Percentiles rank a stretch among this genome's conserved stretches.
phyloP scores from a whole-genome alignment of 2,797 vertebrate species.

The Graptemys geographica region DNA sequence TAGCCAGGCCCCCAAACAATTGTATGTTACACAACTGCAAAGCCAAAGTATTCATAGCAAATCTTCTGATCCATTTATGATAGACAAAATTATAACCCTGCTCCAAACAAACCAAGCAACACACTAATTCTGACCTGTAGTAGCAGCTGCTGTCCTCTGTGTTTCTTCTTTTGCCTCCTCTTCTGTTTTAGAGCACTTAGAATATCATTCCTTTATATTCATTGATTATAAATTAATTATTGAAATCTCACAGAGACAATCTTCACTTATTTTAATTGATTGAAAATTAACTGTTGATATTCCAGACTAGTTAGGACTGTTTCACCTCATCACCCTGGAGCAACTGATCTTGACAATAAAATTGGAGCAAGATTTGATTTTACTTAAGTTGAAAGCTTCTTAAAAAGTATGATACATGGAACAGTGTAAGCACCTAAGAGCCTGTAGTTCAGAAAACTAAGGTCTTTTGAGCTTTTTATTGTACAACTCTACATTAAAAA shows the following conservation, averaged over 20 bases:
- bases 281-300: conserved; percentile 47
- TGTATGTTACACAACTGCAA: not conserved
- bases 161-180: not conserved
- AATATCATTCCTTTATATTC: conserved; percentile 20
- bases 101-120: not conserved
- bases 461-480: not conserved
- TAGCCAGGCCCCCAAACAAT: not conserved
- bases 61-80: not conserved
- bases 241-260: not conserved
- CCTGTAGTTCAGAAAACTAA: not conserved
- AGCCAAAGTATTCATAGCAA: not conserved
- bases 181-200: not conserved
- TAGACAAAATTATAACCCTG: not conserved
- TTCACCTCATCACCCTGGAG: not conserved
- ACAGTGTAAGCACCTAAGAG: not conserved
- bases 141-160: not conserved
- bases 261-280: conserved; percentile 23
- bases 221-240: conserved; percentile 48
- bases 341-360: conserved; percentile 5
- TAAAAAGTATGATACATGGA: accelerated
- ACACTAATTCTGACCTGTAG: not conserved
- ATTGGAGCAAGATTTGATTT: not conserved
- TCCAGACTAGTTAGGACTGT: not conserved
- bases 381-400: not conserved
- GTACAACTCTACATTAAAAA: not conserved